Base-by-base conservation (phyloP, 2,797 vertebrate species). In the Anabacerthia variegaticeps region DNA sequence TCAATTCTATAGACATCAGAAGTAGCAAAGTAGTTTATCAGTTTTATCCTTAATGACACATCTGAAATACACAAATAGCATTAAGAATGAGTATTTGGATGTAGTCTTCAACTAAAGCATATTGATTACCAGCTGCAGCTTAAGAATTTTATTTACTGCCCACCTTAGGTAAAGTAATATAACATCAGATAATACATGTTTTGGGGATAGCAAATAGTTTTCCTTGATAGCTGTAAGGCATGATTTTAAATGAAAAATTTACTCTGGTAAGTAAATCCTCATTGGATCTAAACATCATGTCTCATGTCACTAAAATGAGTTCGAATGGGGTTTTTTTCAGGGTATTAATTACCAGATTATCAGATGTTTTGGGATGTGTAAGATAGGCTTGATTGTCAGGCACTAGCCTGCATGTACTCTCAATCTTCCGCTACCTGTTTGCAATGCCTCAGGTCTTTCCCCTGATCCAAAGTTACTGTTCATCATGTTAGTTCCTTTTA, bases 61-160 rank as follows among this genome's bases (percentile, higher is more conserved):
- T 55, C 49, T 92, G 85, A 94, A 95, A 85, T 78, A 59, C 85
- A 73, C 46, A 36, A 84, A 49, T n/a, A 61, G 58, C 51, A 78
- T 32, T 54, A 52, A 94, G 82, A 78, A 90, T 81, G 12, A 46
- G 4, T 63, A 51, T 54, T 87, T 84, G 63, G 73, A 69, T 81
- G 44, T 71, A 79, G 49, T 63, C 41, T 88, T 88, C 89, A 88
- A 12, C 18, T 84, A 39, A 86, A 93, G 59, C 39, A 10, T 84
- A 86, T 58, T 88, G 83, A 93, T 96, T 86, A 93, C 63, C 67
- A 93, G 56, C 69, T 94, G 66, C 76, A 88, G 48, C 27, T 78
- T 92, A 63, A 2, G 1, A 88, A 77, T 92, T 78, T 89, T 48
- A 89, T 88, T 91, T 88, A 62, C 32, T 75, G 48, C 26, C 74